These are phyloP conservation scores for Formica selysi DNA, from an alignment of 1,140 invertebrate species.

Conservation along the genomic window DNA sequence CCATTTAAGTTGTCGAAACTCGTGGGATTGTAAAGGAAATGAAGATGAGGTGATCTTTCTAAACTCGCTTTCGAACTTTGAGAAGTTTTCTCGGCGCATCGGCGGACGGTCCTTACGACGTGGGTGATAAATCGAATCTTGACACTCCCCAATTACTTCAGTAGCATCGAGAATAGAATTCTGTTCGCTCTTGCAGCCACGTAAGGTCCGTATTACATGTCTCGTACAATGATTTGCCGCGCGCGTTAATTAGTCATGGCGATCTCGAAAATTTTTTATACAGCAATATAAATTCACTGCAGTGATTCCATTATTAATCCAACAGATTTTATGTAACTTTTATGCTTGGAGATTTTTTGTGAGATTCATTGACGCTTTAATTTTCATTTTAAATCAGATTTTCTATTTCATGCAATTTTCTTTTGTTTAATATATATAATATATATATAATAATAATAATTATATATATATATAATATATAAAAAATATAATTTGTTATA, in stretches of 20 bases:
- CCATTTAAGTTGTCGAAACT: not conserved
- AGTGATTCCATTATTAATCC: not conserved
- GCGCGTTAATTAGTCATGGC: not conserved
- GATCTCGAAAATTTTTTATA: not conserved
- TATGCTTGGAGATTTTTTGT: not conserved
- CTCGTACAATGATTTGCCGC: not conserved
- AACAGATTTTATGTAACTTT: not conserved
- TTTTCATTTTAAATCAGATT: not conserved
- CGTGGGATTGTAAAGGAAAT: not conserved
- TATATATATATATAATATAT: too few species aligned
- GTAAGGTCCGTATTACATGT: constrained; percentile 39
- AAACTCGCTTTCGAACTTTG: not conserved
- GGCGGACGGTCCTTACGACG: constrained; percentile 32
- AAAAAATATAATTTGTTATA: not conserved
- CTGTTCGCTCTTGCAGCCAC: constrained; percentile 20
- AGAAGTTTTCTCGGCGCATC: constrained; percentile 6
- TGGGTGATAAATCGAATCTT: constrained; percentile 24
- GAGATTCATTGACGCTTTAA: not conserved
- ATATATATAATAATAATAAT: too few species aligned
- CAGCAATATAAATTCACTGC: not conserved
- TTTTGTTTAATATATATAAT: not conserved
- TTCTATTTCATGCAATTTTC: not conserved
- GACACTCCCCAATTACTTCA: constrained; percentile 39
- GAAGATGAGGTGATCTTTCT: too few species aligned
- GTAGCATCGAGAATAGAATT: constrained; percentile 38